phyloP scores from a whole-genome alignment of 2,888 invertebrate genomes.

The Anaspis maculata region DNA sequence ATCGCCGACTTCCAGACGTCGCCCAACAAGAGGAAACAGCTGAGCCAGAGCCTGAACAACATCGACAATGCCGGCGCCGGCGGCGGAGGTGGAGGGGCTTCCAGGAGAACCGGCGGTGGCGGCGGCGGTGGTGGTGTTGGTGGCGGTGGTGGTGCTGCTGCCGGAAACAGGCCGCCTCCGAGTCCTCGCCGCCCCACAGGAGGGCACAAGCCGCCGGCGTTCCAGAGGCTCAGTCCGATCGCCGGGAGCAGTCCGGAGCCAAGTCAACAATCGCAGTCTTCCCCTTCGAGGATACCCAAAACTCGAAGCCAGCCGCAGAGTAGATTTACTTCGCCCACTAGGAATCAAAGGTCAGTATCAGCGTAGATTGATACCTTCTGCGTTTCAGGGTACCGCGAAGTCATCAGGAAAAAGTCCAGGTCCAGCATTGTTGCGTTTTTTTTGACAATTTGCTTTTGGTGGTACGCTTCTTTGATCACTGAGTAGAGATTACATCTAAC shows the following conservation, averaged over 20 bases:
- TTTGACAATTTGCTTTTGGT: too few species aligned
- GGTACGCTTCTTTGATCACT: too few species aligned
- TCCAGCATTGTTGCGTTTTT: too few species aligned
- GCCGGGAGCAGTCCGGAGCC: constrained; percentile 39
- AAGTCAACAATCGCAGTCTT: constrained; percentile 37
- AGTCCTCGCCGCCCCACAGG: constrained; percentile 21
- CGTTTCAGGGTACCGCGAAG: too few species aligned
- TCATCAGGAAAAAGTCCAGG: too few species aligned
- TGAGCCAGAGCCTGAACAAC: constrained; percentile 36
- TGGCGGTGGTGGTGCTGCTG: too few species aligned
- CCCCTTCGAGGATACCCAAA: constrained; percentile 35
- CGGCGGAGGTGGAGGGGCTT: too few species aligned
- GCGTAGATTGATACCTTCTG: too few species aligned
- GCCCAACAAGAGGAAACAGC: constrained; percentile 23
- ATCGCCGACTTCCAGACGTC: constrained; percentile 23
- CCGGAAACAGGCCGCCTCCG: constrained; percentile 24
- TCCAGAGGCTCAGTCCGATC: constrained; percentile 37
- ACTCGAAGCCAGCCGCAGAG: constrained; percentile 32
- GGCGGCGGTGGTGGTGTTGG: too few species aligned
- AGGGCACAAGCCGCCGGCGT: constrained; percentile 24
- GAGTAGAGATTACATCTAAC: too few species aligned
- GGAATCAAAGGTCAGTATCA: constrained; percentile 15
- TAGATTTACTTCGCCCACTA: constrained; percentile 28
- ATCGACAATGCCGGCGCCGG: too few species aligned
- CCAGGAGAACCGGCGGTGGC: too few species aligned